These are phyloP conservation scores for Lasioglossum morio DNA, from an alignment of 2,888 invertebrate genomes.

Conservation along the genomic window DNA sequence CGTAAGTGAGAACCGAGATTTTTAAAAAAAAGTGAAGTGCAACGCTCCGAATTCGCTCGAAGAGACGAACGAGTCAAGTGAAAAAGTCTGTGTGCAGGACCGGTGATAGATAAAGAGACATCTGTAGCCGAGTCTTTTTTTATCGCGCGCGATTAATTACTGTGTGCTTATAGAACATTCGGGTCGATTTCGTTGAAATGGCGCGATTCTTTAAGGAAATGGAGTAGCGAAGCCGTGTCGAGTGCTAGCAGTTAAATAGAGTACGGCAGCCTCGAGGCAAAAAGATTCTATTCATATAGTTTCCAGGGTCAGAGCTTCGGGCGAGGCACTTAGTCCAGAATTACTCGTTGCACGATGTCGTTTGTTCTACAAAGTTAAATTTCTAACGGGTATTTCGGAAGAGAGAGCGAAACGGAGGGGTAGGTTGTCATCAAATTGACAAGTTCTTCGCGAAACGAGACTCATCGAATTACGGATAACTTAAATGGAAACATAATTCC, in stretches of 20 bases:
- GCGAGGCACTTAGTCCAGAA: background rate
- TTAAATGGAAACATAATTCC: background rate
- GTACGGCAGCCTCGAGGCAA: background rate
- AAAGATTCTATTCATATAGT: constrained; percentile 23
- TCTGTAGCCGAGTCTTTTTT: background rate
- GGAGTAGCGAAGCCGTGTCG: background rate
- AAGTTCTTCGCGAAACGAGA: background rate
- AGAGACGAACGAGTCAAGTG: background rate
- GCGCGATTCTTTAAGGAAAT: constrained; percentile 1
- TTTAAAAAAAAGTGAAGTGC: background rate
- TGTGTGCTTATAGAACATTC: background rate
- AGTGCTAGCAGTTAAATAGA: constrained; percentile 10
- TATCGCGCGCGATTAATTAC: background rate
- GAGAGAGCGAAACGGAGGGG: no score
- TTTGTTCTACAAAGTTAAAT: constrained; percentile 14
- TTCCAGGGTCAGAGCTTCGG: background rate
- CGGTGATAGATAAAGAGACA: background rate
- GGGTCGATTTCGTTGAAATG: constrained; percentile 1
- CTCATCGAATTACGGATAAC: background rate
- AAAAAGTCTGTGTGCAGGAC: background rate
- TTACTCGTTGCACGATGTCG: background rate
- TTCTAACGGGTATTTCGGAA: constrained; percentile 4
- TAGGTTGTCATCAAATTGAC: background rate
- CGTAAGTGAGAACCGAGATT: background rate
- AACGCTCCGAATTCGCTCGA: background rate